Evolutionary conservation across 2,113 vertebrate genomes (phyloP).

Genomic region (Caranx melampygus): DNA sequence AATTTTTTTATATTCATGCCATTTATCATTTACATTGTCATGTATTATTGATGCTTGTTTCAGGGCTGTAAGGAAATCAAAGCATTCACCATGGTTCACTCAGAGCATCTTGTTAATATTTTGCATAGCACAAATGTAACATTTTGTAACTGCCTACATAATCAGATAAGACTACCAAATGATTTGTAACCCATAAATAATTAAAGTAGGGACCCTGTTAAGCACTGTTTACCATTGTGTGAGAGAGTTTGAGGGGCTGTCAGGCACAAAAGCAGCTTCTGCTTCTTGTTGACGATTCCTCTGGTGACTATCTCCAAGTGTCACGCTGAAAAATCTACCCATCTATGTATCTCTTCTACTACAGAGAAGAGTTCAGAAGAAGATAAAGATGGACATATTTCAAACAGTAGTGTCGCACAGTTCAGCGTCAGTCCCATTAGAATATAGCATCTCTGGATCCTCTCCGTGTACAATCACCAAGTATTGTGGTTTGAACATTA

Average conservation of each 20-base stretch:
- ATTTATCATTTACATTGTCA: conserved; percentile 6
- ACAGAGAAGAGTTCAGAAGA: neutral
- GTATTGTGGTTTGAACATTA: neutral
- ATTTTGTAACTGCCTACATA: conserved; percentile 4
- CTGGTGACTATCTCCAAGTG: no score
- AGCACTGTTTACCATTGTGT: conserved; percentile 36
- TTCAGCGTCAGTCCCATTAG: neutral
- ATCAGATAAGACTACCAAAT: conserved; percentile 54
- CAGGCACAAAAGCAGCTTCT: conserved; percentile 19
- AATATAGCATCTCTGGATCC: neutral
- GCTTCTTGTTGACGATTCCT: conserved; percentile 14
- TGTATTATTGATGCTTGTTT: conserved; percentile 11
- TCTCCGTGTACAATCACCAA: neutral
- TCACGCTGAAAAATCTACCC: no score
- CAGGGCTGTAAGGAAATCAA: neutral
- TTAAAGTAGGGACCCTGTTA: conserved; percentile 24
- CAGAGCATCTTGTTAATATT: conserved; percentile 5
- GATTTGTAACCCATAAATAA: conserved; percentile 59
- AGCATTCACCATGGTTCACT: conserved; percentile 1
- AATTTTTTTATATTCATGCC: neutral
- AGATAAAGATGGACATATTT: neutral
- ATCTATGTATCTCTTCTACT: no score
- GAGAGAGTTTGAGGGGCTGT: conserved; percentile 19
- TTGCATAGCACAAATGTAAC: neutral
- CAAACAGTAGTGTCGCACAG: neutral